Conservation (phyloP, 2,113 vertebrate genomes). For the Morone saxatilis region DNA sequence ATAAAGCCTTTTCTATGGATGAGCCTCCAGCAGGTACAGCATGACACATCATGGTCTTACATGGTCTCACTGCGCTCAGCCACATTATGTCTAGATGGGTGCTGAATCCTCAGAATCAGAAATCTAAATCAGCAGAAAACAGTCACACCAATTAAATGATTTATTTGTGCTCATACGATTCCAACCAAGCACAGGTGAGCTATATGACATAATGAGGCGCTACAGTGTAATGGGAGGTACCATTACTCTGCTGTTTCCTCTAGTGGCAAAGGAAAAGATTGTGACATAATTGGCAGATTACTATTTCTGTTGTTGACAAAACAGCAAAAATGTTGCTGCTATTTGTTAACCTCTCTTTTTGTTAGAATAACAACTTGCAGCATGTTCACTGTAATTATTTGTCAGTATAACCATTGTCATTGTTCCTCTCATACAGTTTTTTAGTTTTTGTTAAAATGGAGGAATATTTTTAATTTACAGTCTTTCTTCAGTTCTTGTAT, state of each 20-base stretch:
- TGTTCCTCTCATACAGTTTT: too few relatives aligned
- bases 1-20: conserved; percentile 93
- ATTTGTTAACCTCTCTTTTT: neutral
- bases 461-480: too few relatives aligned
- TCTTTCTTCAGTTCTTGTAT: too few relatives aligned
- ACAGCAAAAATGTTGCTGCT: neutral
- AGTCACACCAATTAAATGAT: neutral
- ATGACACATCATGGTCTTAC: neutral
- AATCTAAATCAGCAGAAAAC: neutral
- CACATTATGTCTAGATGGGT: too few relatives aligned
- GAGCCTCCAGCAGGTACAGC: conserved; percentile 87
- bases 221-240: neutral
- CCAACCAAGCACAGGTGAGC: neutral
- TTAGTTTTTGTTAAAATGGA: too few relatives aligned
- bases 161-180: neutral
- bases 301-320: neutral
- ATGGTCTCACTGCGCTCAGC: too few relatives aligned
- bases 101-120: neutral
- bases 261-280: neutral
- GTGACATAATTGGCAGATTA: neutral
- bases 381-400: neutral
- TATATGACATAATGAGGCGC: neutral
- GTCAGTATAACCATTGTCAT: neutral
- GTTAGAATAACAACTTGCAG: neutral
- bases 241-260: neutral